Percentiles rank a stretch among this genome's conserved stretches.
These are phyloP conservation scores for Leptinotarsa lineolata DNA, from an alignment of 1,140 invertebrate genomes.

Conservation along the genomic window DNA sequence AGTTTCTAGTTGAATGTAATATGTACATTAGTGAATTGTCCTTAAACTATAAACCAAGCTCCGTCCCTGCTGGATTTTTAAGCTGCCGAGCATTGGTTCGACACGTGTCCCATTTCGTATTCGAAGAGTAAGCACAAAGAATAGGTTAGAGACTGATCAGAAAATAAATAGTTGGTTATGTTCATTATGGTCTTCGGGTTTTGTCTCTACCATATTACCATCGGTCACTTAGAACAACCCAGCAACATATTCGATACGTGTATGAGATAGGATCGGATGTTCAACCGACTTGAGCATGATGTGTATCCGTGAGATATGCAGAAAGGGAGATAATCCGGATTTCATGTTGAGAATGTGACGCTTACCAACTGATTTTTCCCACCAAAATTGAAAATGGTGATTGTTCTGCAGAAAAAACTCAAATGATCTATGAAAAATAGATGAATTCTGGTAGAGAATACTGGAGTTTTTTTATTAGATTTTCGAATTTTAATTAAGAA, in stretches of 20 bases:
- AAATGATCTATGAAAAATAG: no score
- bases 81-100: not conserved
- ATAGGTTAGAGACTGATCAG: slow-evolving; percentile 39
- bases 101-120: slow-evolving; percentile 35
- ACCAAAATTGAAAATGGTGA: no score
- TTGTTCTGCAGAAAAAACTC: no score
- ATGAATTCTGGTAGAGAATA: no score
- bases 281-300: not conserved
- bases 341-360: no score
- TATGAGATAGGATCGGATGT: not conserved
- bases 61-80: not conserved
- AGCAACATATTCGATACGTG: slow-evolving; percentile 3
- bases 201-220: slow-evolving; percentile 33
- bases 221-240: slow-evolving; percentile 36
- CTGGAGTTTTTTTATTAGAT: no score
- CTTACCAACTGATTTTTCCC: no score
- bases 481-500: no score
- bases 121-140: slow-evolving; percentile 15
- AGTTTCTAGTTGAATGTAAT: no score
- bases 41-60: not conserved
- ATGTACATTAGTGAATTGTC: no score
- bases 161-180: slow-evolving; percentile 38
- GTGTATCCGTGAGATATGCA: no score
- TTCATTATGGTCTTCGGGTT: slow-evolving; percentile 43
- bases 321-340: no score